Evolutionary conservation across 1,140 invertebrate genomes (phyloP), one percentile per base, ranked within the genome.

Genomic region (Bombus picipes): DNA sequence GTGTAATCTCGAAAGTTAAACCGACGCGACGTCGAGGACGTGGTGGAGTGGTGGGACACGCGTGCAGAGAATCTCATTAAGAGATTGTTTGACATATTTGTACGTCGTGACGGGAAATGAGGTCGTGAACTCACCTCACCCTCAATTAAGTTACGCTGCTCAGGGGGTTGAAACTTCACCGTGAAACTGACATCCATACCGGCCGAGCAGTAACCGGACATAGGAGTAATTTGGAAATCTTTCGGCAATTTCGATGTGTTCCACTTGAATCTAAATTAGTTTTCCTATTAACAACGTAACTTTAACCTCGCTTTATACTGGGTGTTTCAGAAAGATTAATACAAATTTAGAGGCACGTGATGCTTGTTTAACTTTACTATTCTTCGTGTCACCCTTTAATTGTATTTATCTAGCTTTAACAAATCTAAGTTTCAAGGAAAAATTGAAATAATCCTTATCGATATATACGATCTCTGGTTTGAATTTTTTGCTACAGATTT

Each of bases 141-240:
- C 76, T 87, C 87, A 65, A 89, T 89, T 66, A 80, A 75, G 71
- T 34, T 80, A 32, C 47, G 12, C 32, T 86, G 41, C 37, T n/a
- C 68, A 62, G 59, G 73, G 10, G 95, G 94, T 75, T 88, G 82
- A 85, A 95, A 95, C 53, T 78, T 91, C 37, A 95, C 91, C 59
- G 81, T 86, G 85, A 95, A 95, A 70, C 85, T 92, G 41, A 94
- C 80, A 71, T 93, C 83, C 66, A 89, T 94, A 15, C 92, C 93
- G 10, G 94, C 89, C 22, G 93, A 91, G 84, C 92, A 94, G 86
- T 94, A 95, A 8, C 95, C 95, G 71, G 91, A 85, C 34, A 86
- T 75, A 8, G 95, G 95, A 22, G 65, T 78, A 28, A 96, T 93
- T 12, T 70, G 90, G 83, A 95, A 95, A 76, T 87, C 53, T 37